Percentiles rank a stretch among this genome's conserved stretches.
These are phyloP conservation scores for Atherinosoma microstoma DNA, from an alignment of 2,797 vertebrate species.

Conservation along the genomic window DNA sequence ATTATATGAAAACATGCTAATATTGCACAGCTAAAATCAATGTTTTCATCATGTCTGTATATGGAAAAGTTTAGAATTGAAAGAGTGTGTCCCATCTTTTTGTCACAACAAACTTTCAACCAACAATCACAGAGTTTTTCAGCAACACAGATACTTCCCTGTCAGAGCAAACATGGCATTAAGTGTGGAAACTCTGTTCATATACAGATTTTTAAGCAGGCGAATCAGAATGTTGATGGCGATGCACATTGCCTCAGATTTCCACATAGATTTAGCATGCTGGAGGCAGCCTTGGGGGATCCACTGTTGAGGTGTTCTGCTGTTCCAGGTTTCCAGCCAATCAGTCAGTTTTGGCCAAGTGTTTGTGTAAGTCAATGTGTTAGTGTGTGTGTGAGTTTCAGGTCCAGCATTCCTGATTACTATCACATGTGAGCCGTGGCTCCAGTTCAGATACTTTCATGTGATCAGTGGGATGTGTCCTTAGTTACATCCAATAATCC, in stretches of 20 bases:
- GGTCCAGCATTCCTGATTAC: constrained; percentile 62
- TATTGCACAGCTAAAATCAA: too few relatives aligned
- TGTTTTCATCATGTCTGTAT: too few relatives aligned
- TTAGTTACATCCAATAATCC: constrained; percentile 47
- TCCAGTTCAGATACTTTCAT: constrained; percentile 52
- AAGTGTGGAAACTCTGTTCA: neutral
- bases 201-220: neutral
- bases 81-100: neutral
- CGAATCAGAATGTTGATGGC: neutral
- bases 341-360: constrained; percentile 44
- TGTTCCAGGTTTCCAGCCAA: constrained; percentile 54
- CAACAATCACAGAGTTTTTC: too few relatives aligned
- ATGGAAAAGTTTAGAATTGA: neutral
- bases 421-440: constrained; percentile 74
- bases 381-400: constrained; percentile 24
- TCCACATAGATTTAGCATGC: neutral
- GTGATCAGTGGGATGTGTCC: constrained; percentile 63
- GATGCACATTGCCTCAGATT: neutral
- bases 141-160: neutral
- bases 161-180: neutral
- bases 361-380: constrained; percentile 31
- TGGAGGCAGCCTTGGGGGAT: constrained; percentile 23
- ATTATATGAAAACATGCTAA: too few relatives aligned
- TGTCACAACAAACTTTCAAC: neutral
- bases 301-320: constrained; percentile 36